Percentiles rank a stretch among this genome's conserved stretches.
Conservation (phyloP, 1,140 invertebrate species). For the Drosophila punjabiensis region DNA sequence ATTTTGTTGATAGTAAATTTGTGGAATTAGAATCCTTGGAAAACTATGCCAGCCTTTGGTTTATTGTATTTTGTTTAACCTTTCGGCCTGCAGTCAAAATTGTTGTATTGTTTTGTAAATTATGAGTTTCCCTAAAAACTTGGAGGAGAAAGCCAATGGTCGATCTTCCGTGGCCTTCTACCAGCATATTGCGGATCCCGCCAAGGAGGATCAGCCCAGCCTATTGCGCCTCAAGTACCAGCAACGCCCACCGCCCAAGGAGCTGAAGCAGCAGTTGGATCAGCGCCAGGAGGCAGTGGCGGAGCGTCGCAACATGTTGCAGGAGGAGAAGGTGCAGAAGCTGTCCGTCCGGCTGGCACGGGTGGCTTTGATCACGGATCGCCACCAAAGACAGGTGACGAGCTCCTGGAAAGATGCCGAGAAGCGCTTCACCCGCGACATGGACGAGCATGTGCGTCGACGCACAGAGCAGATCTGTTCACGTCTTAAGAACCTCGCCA, state of each 20-base stretch:
- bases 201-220: neutral
- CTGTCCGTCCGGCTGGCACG: neutral
- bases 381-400: neutral
- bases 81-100: slow-evolving; percentile 2
- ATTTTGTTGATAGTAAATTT: neutral
- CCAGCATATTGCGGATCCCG: neutral
- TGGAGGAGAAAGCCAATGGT: too few relatives aligned
- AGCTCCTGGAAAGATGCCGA: neutral
- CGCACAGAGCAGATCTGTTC: neutral
- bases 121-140: slow-evolving; percentile 4
- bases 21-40: neutral
- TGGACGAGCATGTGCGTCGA: slow-evolving; percentile 3
- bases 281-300: neutral
- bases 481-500: neutral
- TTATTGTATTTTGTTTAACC: neutral
- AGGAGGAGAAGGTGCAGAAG: neutral
- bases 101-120: slow-evolving; percentile 4
- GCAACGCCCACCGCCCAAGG: neutral
- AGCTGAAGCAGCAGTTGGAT: neutral
- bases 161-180: slow-evolving; percentile 18
- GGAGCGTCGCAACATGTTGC: neutral
- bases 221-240: neutral
- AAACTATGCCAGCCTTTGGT: neutral
- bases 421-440: neutral
- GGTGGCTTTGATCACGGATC: neutral